Evolutionary conservation across 2,888 invertebrate genomes (phyloP), one percentile per base, ranked within the genome.

Genomic region (Yponomeuta cagnagella): DNA sequence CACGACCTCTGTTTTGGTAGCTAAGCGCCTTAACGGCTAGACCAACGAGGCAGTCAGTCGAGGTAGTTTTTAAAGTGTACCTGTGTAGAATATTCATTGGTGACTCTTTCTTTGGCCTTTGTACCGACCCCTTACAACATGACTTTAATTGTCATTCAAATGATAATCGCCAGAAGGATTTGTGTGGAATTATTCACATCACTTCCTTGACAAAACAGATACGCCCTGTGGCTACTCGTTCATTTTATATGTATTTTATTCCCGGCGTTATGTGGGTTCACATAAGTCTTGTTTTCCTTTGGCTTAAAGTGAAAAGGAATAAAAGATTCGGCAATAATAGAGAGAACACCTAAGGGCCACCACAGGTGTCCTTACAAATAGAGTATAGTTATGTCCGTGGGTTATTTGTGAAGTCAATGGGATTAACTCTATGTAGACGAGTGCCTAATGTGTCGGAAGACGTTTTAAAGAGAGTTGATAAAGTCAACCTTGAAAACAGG

Each of bases 141-240:
- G 85, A 89, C 86, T 89, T 88, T 85, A 78, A 82, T 83, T 90
- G 86, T 90, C 88, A 90, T 90, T 90, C 79, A 89, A 91, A 91
- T 92, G 91, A 92, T 90, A 91, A 92, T 89, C 82, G 82, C 79
- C 83, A 84, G 88, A 90, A 90, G 88, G 90, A 90, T 89, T 92
- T 88, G 84, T 89, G 82, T 81, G 78, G 84, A 88, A 82, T 87
- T 86, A 88, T 89, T 90, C 90, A 89, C 87, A 82, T 87, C 84
- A 89, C 82, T 89, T 79, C 83, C 81, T 87, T 85, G 82, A 88
- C 87, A 87, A 86, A 84, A 83, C 80, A 88, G 91, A 91, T 91
- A 91, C 90, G 85, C 91, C 91, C 91, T 91, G 89, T 90, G 90
- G 90, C 89, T 91, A 88, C 73, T 37, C 37, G 0, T 43, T 37